Conservation (phyloP, 2,888 invertebrate species). For the Hypselothyrea guttata region DNA sequence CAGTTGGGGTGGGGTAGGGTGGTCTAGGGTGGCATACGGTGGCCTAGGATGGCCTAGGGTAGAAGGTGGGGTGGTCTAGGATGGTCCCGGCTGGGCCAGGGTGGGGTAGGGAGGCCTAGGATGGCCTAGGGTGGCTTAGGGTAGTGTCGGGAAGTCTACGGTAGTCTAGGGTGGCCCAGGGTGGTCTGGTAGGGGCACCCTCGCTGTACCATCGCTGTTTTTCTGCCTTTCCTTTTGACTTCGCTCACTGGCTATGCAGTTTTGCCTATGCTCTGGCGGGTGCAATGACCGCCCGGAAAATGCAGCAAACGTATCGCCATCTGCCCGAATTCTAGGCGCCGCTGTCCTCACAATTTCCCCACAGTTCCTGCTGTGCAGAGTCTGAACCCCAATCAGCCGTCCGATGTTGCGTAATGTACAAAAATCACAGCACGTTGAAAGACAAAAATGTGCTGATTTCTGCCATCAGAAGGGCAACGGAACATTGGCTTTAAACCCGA, state of each 20-base stretch:
- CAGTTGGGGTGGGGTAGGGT: not conserved
- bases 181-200: not conserved
- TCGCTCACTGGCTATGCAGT: constrained; percentile 37
- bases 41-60: too few species aligned
- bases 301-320: constrained; percentile 16
- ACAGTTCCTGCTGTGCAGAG: not conserved
- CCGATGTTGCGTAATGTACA: constrained; percentile 46
- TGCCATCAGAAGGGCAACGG: not conserved
- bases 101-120: too few species aligned
- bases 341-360: not conserved
- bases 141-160: too few species aligned
- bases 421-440: constrained; percentile 34
- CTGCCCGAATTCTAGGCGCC: not conserved
- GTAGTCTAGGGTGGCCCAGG: not conserved
- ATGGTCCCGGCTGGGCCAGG: too few species aligned
- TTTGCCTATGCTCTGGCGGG: constrained; percentile 44
- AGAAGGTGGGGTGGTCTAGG: not conserved
- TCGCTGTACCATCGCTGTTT: constrained; percentile 14
- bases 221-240: constrained; percentile 50
- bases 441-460: constrained; percentile 31
- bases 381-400: constrained; percentile 11
- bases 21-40: not conserved
- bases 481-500: too few species aligned
- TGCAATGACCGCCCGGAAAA: constrained; percentile 50
- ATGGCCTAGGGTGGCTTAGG: too few species aligned